Evolutionary conservation across 2,113 vertebrate genomes (phyloP), one percentile per base, ranked within the genome.

Genomic region (Misgurnus mizolepis): DNA sequence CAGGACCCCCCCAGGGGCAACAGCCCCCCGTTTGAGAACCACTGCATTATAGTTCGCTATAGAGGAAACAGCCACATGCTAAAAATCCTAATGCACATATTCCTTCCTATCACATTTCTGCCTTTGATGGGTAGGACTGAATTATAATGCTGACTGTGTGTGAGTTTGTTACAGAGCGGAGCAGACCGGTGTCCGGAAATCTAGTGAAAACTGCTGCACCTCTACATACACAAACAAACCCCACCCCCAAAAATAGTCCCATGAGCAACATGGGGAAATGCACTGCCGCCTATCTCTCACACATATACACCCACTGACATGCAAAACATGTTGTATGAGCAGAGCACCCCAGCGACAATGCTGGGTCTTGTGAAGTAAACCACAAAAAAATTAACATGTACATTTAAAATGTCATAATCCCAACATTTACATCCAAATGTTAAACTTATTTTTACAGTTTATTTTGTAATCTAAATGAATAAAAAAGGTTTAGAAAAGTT

Each of bases 141-240:
- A n/a, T 40, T 62, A 39, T 18, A 14, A 58, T 65, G 45, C 62
- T 73, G 68, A 34, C 58, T 56, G 73, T 84, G 85, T 84, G 82
- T 84, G 79, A 84, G 80, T 81, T 34, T 83, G 67, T 73, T 77
- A 74, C 71, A 45, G 27, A 34, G 49, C 62, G 73, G 75, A 70
- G 18, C 56, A 67, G 77, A 65, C 82, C 55, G 64, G 65, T n/a
- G 5, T 80, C 77, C 73, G 82, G 82, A 86, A 84, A 86, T 84
- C 85, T 73, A 73, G 65, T 61, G 70, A 71, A 80, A 72, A 50
- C 55, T 53, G 7, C 47, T 65, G 64, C 68, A 45, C 79, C 80
- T 77, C 74, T 47, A 69, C 69, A 83, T 67, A 70, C 75, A 78
- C 84, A 64, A n/a, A 74, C 58, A 34, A n/a, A 6, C 61, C 76